Conservation (phyloP, 2,888 invertebrate species). For the Brachynemurus nebulosus region DNA sequence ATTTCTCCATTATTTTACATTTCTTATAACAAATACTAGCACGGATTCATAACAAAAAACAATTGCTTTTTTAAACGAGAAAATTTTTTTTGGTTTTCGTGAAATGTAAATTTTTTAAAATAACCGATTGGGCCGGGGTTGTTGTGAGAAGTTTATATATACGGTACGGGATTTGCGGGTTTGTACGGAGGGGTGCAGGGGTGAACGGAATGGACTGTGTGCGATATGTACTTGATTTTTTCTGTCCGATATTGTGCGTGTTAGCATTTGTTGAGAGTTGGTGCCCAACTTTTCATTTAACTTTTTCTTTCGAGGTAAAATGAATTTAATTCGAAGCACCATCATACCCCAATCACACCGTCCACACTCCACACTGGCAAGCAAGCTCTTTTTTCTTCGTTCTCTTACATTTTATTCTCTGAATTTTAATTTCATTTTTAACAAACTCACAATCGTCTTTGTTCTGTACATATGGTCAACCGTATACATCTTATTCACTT, state of each 20-base stretch:
- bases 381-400: slow-evolving; percentile 2
- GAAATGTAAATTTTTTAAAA: too few species aligned
- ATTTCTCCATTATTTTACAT: slow-evolving; percentile 6
- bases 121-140: too few species aligned
- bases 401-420: slow-evolving; percentile 3
- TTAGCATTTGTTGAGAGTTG: slow-evolving; percentile 2
- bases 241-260: too few species aligned
- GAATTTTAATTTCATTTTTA: slow-evolving; percentile 7
- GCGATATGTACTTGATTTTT: too few species aligned
- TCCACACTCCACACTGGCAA: too few species aligned
- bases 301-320: slow-evolving; percentile 6
- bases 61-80: too few species aligned
- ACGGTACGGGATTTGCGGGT: too few species aligned
- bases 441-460: neutral
- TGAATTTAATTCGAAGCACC: slow-evolving; percentile 7
- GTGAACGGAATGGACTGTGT: too few species aligned
- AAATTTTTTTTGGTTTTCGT: too few species aligned
- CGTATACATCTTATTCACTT: neutral
- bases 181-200: too few species aligned
- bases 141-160: too few species aligned
- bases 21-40: slow-evolving; percentile 5
- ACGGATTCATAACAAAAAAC: slow-evolving; percentile 1
- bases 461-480: neutral
- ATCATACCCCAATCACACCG: too few species aligned
- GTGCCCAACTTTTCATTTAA: slow-evolving; percentile 6